These are phyloP conservation scores for Salvelinus namaycush DNA, from an alignment of 2,113 vertebrate species.

Conservation along the genomic window DNA sequence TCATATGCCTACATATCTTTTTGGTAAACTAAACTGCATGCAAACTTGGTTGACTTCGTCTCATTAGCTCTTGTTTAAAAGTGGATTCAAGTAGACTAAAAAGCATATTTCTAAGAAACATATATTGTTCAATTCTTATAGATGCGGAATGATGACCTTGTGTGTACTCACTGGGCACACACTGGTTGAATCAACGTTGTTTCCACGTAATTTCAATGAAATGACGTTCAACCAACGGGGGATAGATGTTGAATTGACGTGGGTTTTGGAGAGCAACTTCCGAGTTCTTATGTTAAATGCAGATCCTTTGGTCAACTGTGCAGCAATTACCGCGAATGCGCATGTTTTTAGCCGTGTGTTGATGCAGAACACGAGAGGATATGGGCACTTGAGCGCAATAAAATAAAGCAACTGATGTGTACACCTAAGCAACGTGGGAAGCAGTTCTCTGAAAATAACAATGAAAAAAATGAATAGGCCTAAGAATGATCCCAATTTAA, in stretches of 20 bases:
- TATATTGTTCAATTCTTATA: neutral
- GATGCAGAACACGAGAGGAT: constrained; percentile 12
- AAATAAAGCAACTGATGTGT: constrained; percentile 41
- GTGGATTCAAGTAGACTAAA: neutral
- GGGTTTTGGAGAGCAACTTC: constrained; percentile 32
- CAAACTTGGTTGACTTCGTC: neutral
- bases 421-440: constrained; percentile 42
- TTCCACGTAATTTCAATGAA: no score
- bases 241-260: no score
- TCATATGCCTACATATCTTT: neutral
- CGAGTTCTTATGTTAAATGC: constrained; percentile 15
- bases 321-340: no score
- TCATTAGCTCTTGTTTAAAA: neutral
- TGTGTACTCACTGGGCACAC: no score
- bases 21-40: neutral
- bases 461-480: neutral
- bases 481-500: neutral
- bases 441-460: constrained; percentile 11
- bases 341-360: no score
- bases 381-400: constrained; percentile 34
- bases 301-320: constrained; percentile 25
- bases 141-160: neutral
- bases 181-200: no score
- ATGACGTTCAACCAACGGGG: no score
- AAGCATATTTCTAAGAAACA: neutral